A percentile compares a stretch with the other conserved stretches of the same genome.
These are phyloP conservation scores for Phyllopteryx taeniolatus DNA, from an alignment of 2,113 vertebrate species.

Conservation along the genomic window DNA sequence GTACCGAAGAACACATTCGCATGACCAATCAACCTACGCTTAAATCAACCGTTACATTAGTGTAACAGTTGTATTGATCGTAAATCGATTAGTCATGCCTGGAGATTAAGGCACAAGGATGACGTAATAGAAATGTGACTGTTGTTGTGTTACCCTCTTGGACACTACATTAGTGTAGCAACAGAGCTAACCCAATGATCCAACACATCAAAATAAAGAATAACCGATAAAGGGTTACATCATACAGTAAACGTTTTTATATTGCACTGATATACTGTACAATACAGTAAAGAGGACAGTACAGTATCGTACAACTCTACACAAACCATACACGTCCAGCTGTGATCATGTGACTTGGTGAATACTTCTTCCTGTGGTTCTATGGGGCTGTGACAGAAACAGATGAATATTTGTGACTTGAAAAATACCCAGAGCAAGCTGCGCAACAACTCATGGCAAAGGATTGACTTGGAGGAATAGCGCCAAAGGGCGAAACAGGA, in stretches of 20 bases:
- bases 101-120: background rate
- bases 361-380: constrained; percentile 39
- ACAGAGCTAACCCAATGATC: too few species aligned
- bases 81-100: too few species aligned
- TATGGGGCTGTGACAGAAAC: constrained; percentile 44
- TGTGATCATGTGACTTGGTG: constrained; percentile 38
- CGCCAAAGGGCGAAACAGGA: constrained; percentile 24
- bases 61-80: too few species aligned
- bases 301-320: background rate
- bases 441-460: constrained; percentile 24
- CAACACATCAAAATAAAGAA: background rate
- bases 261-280: background rate
- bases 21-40: too few species aligned
- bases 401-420: constrained; percentile 60
- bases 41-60: too few species aligned
- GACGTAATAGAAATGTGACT: background rate
- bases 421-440: constrained; percentile 43
- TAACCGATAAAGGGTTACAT: background rate
- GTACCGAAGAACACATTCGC: too few species aligned
- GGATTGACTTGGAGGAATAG: constrained; percentile 12
- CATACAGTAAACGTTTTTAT: background rate
- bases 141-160: background rate
- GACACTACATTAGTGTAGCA: background rate
- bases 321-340: constrained; percentile 18
- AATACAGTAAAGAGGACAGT: too few species aligned